Evolutionary conservation across 2,113 vertebrate species (phyloP), one percentile per base, ranked within the genome.

Genomic region (Orycteropus afer): DNA sequence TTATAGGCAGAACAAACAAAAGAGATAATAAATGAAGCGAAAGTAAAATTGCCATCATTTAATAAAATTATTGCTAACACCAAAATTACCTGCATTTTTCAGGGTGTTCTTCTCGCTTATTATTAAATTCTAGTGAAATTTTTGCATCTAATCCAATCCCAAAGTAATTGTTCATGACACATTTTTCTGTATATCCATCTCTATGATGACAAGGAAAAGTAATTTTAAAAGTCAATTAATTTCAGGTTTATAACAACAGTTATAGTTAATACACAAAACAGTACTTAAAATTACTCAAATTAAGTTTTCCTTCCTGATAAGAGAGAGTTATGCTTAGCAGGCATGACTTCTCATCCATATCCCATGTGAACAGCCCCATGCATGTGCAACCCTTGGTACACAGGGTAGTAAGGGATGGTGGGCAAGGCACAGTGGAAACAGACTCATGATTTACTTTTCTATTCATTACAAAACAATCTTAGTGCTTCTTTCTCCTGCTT

Each of bases 151-250:
- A 98, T 85, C 99, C 99, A 94, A 99, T 99, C 88, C 99, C 99
- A 96, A 99, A 99, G 98, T 99, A 99, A 98, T 99, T 99, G 98
- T 99, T 99, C 99, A 99, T 99, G 89, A 99, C 99, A 96, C 99
- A 99, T 97, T 99, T 99, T 98, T 99, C 99, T 98, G 99, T 98
- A 98, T 99, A 99, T 90, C 99, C 99, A 97, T 99, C 99, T 97
- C 99, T 99, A 97, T 84, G 76, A 59, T 71, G 90, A 90, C 25
- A 84, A 93, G 73, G 74, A 91, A 92, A 91, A 78, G 69, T 14
- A 97, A 8, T 81, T 65, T 86, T 65, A 15, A 65, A 91, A 93
- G 79, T 96, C 57, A 87, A 89, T 96, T 63, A 93, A 89, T 53
- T 92, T 92, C 83, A 91, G 37, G 29, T 59, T 80, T 47, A 84